phyloP scores from a whole-genome alignment of 2,113 vertebrate species.

The Corythornis vintsioides region DNA sequence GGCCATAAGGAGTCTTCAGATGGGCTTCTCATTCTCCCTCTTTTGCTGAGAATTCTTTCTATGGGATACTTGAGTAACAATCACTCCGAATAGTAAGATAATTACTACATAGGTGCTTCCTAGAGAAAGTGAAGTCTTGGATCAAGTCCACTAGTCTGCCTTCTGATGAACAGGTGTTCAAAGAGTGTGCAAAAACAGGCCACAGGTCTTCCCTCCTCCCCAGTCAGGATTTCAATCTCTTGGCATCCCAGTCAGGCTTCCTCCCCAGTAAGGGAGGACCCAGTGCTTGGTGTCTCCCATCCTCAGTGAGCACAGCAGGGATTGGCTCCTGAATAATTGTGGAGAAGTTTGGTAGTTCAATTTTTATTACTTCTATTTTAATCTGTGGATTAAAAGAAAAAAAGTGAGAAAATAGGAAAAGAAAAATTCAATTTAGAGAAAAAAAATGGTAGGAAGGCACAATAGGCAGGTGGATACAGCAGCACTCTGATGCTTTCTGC shows the following conservation, averaged over 20 bases:
- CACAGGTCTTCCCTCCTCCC: background rate
- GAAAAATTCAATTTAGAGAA: background rate
- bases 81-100: background rate
- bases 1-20: background rate
- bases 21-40: background rate
- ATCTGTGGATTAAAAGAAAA: background rate
- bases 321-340: background rate
- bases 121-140: background rate
- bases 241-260: background rate
- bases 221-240: rapidly evolving
- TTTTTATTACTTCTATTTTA: background rate
- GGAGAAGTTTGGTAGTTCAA: background rate
- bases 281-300: background rate
- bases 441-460: background rate
- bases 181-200: background rate
- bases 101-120: background rate
- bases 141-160: background rate
- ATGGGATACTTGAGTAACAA: background rate
- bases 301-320: background rate
- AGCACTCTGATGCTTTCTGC: background rate
- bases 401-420: rapidly evolving
- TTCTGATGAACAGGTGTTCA: background rate
- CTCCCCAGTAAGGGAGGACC: background rate
- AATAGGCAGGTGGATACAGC: background rate
- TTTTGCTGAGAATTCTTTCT: background rate